Percentiles rank a stretch among this genome's conserved stretches.
Conservation (phyloP, 2,888 invertebrate species). For the Clunio marinus region DNA sequence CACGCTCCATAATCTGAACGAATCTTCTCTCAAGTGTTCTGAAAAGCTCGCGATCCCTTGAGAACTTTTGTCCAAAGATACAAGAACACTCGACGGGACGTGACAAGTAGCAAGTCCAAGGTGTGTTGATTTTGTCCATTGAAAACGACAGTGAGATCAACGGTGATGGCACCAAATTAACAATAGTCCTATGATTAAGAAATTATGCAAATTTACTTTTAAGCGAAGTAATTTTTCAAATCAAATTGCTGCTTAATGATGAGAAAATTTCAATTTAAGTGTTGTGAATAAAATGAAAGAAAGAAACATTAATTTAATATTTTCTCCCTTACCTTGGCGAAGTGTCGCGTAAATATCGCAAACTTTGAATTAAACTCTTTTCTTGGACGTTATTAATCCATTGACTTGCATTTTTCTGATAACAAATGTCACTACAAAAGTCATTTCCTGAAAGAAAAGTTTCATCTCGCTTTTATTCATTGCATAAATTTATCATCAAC, state of each 20-base stretch:
- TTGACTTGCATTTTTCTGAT: constrained; percentile 47
- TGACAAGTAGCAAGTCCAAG: constrained; percentile 41
- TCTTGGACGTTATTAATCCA: constrained; percentile 52
- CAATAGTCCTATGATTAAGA: constrained; percentile 41
- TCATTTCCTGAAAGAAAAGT: constrained; percentile 52
- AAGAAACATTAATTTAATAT: neutral
- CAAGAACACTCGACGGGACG: constrained; percentile 42
- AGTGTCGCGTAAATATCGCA: constrained; percentile 55
- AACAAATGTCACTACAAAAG: constrained; percentile 56
- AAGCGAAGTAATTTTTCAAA: no score
- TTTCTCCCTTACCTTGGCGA: constrained; percentile 52
- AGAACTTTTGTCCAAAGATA: constrained; percentile 42
- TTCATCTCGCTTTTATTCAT: neutral
- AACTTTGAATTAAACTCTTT: constrained; percentile 51
- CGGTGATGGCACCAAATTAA: constrained; percentile 43
- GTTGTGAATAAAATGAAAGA: neutral
- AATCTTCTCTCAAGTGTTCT: constrained; percentile 41
- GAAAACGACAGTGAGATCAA: constrained; percentile 41
- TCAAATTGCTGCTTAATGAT: no score
- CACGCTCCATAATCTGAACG: constrained; percentile 42
- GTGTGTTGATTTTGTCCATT: constrained; percentile 40
- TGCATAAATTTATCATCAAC: neutral
- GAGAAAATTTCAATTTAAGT: neutral
- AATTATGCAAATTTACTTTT: no score
- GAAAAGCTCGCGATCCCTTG: constrained; percentile 40